Evolutionary conservation across 2,888 invertebrate genomes (phyloP).

Genomic region (Eucriotettix oculatus): DNA sequence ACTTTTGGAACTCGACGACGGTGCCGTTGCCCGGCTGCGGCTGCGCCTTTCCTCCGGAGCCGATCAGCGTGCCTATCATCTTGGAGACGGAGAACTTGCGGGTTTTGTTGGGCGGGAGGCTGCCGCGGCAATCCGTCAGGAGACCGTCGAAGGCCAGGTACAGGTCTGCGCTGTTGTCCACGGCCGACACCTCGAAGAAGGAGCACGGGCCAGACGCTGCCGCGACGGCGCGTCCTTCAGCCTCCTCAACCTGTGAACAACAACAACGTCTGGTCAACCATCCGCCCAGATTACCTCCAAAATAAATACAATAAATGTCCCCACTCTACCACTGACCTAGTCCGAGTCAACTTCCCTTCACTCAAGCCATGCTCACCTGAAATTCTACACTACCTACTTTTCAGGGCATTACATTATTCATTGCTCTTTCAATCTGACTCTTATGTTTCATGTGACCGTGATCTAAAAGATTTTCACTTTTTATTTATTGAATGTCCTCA

Average conservation of each 20-base stretch:
- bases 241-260: conserved; percentile 47
- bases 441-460: too few relatives aligned
- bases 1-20: conserved; percentile 40
- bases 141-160: conserved; percentile 56
- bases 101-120: conserved; percentile 24
- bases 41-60: conserved; percentile 26
- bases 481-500: too few relatives aligned
- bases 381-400: too few relatives aligned
- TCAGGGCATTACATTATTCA: too few relatives aligned
- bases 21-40: conserved; percentile 28
- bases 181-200: conserved; percentile 68
- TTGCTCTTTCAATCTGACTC: too few relatives aligned
- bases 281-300: too few relatives aligned
- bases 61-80: conserved; percentile 61
- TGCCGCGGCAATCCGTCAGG: conserved; percentile 42
- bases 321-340: too few relatives aligned
- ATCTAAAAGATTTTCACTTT: too few relatives aligned
- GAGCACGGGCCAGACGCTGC: conserved; percentile 51
- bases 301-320: too few relatives aligned
- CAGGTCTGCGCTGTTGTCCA: conserved; percentile 57
- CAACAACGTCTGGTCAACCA: not conserved
- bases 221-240: conserved; percentile 45
- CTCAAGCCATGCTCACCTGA: too few relatives aligned
- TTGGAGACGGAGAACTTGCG: conserved; percentile 62
- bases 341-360: too few relatives aligned